Percentiles rank a stretch among this genome's conserved stretches.
Evolutionary conservation across 1,140 invertebrate species (phyloP).

Genomic region (Bombyx mandarina): DNA sequence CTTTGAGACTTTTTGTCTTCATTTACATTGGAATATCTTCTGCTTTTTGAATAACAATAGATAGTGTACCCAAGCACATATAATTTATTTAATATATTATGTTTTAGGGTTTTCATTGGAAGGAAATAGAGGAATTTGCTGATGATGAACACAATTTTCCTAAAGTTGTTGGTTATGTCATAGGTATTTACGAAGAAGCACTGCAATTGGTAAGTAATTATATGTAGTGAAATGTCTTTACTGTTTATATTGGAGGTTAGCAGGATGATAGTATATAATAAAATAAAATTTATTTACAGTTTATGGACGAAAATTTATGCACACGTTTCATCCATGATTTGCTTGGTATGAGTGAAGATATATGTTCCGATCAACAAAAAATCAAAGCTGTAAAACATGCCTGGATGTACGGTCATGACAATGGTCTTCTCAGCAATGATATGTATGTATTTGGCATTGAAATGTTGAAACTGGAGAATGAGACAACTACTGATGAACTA

Average conservation of each 20-base stretch:
- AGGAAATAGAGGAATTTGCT: constrained; percentile 47
- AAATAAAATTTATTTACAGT: background rate
- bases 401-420: constrained; percentile 47
- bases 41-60: too few relatives aligned
- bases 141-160: constrained; percentile 34
- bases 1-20: too few relatives aligned
- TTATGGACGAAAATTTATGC: constrained; percentile 42
- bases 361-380: constrained; percentile 44
- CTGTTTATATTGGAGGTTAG: background rate
- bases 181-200: constrained; percentile 49
- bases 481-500: constrained; percentile 31
- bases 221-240: constrained; percentile 5
- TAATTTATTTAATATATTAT: background rate
- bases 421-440: constrained; percentile 44
- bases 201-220: constrained; percentile 35
- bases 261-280: background rate
- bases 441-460: constrained; percentile 57
- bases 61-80: too few relatives aligned
- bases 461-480: constrained; percentile 42
- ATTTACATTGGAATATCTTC: too few relatives aligned
- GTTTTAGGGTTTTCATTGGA: constrained; percentile 51
- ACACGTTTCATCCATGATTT: constrained; percentile 50
- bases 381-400: constrained; percentile 46
- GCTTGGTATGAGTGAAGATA: constrained; percentile 32
- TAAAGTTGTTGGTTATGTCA: constrained; percentile 38